Conservation (phyloP, 2,888 invertebrate species). For the Nomada ruficornis region DNA sequence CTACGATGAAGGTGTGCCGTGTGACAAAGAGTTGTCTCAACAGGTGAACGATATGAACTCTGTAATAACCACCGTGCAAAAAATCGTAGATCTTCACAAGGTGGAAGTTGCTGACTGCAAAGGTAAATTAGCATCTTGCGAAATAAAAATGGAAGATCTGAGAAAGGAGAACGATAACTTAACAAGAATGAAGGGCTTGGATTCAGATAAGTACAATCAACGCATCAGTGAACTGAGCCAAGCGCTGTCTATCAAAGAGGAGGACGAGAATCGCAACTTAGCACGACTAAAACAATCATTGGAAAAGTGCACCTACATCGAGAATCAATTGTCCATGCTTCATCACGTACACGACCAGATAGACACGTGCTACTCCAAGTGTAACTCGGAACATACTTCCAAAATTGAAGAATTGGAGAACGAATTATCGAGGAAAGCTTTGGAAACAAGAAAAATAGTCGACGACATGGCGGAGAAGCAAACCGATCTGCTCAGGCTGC, state of each 20-base stretch:
- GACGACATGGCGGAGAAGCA: constrained; percentile 55
- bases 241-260: background rate
- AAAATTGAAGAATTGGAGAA: constrained; percentile 71
- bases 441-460: constrained; percentile 57
- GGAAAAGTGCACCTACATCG: constrained; percentile 50
- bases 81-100: background rate
- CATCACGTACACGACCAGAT: constrained; percentile 53
- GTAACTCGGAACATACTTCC: constrained; percentile 66
- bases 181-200: background rate
- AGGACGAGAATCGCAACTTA: background rate
- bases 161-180: constrained; percentile 1
- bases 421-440: constrained; percentile 64
- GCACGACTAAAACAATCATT: background rate
- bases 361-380: constrained; percentile 62
- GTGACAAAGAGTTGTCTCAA: constrained; percentile 65
- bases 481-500: constrained; percentile 57
- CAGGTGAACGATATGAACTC: constrained; percentile 55
- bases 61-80: background rate
- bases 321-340: constrained; percentile 67
- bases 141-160: background rate
- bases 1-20: constrained; percentile 61
- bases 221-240: background rate
- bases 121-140: background rate
- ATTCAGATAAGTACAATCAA: constrained; percentile 1
- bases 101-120: background rate